These are phyloP conservation scores for Trigoniulus corallinus DNA, from an alignment of 1,140 invertebrate genomes.

Conservation along the genomic window DNA sequence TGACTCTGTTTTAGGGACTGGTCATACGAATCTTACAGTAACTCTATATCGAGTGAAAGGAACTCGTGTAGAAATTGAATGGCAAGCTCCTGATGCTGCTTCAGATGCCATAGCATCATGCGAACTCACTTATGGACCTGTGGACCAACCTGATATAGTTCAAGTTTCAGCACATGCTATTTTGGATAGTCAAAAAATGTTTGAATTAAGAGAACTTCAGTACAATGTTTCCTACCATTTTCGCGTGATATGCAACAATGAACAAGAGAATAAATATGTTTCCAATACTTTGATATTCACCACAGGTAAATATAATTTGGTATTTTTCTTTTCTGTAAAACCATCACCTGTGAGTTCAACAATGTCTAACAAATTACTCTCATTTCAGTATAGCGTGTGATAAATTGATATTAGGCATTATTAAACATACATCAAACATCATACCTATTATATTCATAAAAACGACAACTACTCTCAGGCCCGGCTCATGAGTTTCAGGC, in stretches of 20 bases:
- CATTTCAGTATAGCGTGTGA: no score
- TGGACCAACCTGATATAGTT: constrained; percentile 9
- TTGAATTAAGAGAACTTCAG: constrained; percentile 8
- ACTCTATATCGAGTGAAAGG: constrained; percentile 11
- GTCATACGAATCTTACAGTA: constrained; percentile 6
- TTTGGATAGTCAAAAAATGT: constrained; percentile 9
- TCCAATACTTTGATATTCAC: constrained; percentile 15
- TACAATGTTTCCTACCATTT: constrained; percentile 15
- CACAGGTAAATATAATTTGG: constrained; percentile 10
- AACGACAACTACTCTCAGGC: no score
- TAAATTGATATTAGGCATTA: no score
- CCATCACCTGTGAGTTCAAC: not conserved
- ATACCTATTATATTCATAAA: no score
- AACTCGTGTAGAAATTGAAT: constrained; percentile 13
- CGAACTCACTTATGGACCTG: constrained; percentile 13
- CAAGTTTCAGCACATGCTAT: constrained; percentile 11
- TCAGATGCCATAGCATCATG: constrained; percentile 5
- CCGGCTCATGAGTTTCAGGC: no score
- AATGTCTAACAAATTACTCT: no score
- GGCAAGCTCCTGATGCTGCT: constrained; percentile 9
- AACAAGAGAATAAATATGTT: constrained; percentile 7
- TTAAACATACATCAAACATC: no score
- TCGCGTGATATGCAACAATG: constrained; percentile 14
- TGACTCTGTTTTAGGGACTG: not conserved
- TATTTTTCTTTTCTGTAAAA: not conserved